A percentile compares a stretch with the other conserved stretches of the same genome.
Evolutionary conservation across 2,888 invertebrate species (phyloP).

Genomic region (Cataglyphis livida): DNA sequence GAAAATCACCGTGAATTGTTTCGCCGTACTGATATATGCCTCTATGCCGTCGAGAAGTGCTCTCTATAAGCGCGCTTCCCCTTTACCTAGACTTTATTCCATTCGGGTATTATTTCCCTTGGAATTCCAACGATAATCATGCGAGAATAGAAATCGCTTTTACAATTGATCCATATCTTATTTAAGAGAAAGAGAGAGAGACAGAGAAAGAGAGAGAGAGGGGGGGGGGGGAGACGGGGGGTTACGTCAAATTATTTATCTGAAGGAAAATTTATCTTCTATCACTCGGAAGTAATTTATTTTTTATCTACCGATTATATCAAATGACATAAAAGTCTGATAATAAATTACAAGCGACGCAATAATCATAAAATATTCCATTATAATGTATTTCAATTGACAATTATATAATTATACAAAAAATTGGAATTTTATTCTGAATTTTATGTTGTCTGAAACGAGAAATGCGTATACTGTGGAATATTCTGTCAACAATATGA

Average conservation of each 20-base stretch:
- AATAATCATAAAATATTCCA: neutral
- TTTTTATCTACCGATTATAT: neutral
- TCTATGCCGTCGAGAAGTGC: neutral
- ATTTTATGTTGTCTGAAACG: neutral
- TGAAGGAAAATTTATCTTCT: neutral
- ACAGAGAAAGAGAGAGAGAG: no score
- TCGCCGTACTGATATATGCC: neutral
- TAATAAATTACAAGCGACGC: neutral
- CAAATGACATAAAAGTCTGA: neutral
- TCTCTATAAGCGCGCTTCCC: neutral
- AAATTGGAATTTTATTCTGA: neutral
- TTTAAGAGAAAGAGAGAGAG: neutral
- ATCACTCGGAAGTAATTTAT: neutral
- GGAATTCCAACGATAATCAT: neutral
- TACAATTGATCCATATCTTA: neutral
- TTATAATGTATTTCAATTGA: neutral
- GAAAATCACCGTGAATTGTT: slow-evolving; percentile 23
- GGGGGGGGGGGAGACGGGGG: neutral
- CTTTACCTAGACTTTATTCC: neutral
- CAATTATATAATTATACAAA: neutral
- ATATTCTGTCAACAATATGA: neutral
- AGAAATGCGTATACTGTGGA: neutral
- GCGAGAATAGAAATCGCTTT: neutral
- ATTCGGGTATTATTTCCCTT: neutral
- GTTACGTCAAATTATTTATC: neutral